phyloP scores from a whole-genome alignment of 2,797 vertebrate genomes.

The Dicrostonyx torquatus region DNA sequence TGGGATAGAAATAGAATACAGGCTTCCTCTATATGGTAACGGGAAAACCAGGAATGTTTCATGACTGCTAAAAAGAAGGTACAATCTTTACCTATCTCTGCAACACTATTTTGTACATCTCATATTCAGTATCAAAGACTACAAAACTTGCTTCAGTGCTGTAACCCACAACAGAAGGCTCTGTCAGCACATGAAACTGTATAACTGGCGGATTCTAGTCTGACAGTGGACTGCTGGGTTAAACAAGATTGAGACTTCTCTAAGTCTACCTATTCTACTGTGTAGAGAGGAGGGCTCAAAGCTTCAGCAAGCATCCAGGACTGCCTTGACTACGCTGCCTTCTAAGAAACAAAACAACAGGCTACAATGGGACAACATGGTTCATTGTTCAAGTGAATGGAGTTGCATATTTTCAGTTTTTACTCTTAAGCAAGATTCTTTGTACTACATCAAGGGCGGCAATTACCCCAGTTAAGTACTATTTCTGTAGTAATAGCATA shows the following conservation, averaged over 20 bases:
- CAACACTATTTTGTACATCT: not conserved
- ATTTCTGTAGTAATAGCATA: constrained; percentile 13
- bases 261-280: constrained; percentile 8
- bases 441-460: not conserved
- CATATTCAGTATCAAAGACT: constrained; percentile 37
- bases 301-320: constrained; percentile 14
- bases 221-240: not conserved
- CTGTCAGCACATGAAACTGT: constrained; percentile 13
- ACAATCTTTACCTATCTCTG: not conserved
- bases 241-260: constrained; percentile 20
- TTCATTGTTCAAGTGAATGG: constrained; percentile 23
- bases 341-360: not conserved
- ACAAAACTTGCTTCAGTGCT: not conserved
- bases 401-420: constrained; percentile 46
- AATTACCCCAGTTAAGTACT: not conserved
- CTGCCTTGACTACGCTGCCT: not conserved
- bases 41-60: constrained; percentile 3
- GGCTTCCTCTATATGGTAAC: not conserved
- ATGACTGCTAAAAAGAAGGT: constrained; percentile 35
- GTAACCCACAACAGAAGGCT: not conserved
- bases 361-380: not conserved
- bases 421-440: constrained; percentile 31
- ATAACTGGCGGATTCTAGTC: constrained; percentile 21
- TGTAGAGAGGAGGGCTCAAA: not conserved
- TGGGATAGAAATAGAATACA: constrained; percentile 45